Conservation (phyloP, 1,140 invertebrate species). For the Cherax destructor region DNA sequence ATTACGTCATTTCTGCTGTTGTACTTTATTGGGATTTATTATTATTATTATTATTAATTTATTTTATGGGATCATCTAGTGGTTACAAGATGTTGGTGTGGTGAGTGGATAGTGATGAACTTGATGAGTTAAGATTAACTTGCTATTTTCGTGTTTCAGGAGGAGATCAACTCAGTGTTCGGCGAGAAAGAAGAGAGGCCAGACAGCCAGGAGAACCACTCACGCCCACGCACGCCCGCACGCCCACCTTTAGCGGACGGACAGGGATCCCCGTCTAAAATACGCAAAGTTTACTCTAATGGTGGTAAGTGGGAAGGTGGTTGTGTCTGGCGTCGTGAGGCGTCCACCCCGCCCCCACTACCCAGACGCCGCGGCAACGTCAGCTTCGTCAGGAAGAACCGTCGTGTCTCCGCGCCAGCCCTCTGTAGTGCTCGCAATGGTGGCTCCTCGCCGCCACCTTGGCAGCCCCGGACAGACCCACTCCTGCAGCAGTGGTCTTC, state of each 20-base stretch:
- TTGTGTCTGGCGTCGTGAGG: constrained; percentile 14
- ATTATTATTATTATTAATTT: too few relatives aligned
- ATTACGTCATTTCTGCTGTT: too few relatives aligned
- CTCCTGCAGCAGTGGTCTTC: constrained; percentile 64
- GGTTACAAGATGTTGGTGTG: too few relatives aligned
- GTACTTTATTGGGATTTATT: too few relatives aligned
- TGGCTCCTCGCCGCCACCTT: neutral
- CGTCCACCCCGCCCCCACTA: constrained; percentile 13
- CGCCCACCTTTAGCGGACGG: constrained; percentile 47
- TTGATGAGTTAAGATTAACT: neutral
- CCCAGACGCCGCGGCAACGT: constrained; percentile 37
- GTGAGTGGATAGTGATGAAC: too few relatives aligned
- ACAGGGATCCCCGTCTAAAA: constrained; percentile 32
- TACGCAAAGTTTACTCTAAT: constrained; percentile 43
- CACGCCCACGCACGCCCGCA: constrained; percentile 42
- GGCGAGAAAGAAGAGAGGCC: constrained; percentile 7
- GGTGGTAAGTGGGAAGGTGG: neutral
- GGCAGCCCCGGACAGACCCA: constrained; percentile 33
- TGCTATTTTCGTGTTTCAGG: constrained; percentile 50
- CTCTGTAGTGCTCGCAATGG: neutral
- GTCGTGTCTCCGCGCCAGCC: constrained; percentile 58
- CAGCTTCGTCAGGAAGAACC: constrained; percentile 42
- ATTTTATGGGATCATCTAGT: too few relatives aligned
- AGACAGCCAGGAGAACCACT: neutral
- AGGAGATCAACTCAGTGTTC: constrained; percentile 71